Evolutionary conservation across 2,113 vertebrate species (phyloP).

Genomic region (Colaptes auratus): DNA sequence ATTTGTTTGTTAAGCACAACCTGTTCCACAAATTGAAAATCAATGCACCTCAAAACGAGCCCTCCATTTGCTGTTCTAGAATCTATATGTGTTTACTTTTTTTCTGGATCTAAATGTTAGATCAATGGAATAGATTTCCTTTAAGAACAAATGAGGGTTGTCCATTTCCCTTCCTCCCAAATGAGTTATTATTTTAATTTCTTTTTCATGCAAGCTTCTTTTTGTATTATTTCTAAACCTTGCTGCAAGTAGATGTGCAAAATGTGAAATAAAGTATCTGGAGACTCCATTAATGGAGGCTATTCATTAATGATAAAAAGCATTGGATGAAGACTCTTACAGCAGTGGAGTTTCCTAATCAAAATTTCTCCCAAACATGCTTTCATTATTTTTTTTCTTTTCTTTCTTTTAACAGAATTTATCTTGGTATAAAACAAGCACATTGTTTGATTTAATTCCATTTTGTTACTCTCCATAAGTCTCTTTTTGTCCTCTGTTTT

Average conservation of each 20-base stretch:
- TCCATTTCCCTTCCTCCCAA: background rate
- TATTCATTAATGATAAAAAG: background rate
- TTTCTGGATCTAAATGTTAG: background rate
- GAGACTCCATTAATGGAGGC: constrained; percentile 3
- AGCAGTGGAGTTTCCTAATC: background rate
- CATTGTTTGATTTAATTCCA: background rate
- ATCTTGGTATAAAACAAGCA: too few species aligned
- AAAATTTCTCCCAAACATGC: background rate
- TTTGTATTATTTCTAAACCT: constrained; percentile 16
- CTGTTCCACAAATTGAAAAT: background rate
- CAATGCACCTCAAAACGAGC: background rate
- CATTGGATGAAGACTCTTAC: background rate
- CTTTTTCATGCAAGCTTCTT: background rate
- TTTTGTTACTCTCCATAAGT: background rate
- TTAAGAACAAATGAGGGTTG: background rate
- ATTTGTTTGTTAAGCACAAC: background rate
- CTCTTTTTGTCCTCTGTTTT: background rate
- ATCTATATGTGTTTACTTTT: background rate
- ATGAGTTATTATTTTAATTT: background rate
- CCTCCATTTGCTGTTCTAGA: background rate
- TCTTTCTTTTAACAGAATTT: background rate
- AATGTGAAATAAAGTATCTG: background rate
- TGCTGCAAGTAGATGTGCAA: background rate
- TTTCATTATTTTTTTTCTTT: too few species aligned
- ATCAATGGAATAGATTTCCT: constrained; percentile 12